Evolutionary conservation across 2,113 vertebrate species (phyloP).

Genomic region (Smithornis capensis): DNA sequence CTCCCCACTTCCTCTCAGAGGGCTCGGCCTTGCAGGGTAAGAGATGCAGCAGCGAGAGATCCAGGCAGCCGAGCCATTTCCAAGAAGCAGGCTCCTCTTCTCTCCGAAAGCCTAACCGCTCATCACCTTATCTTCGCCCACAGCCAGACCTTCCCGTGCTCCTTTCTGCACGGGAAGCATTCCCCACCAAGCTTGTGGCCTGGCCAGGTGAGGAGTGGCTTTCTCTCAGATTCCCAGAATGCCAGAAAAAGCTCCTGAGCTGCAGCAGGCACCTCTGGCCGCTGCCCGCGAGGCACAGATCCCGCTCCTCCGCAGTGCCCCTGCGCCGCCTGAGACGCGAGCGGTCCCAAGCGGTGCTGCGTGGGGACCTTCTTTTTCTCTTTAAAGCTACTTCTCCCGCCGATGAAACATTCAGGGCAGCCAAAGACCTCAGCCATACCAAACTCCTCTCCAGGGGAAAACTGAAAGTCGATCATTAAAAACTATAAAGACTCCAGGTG

Average conservation of each 20-base stretch:
- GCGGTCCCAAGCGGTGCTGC: neutral
- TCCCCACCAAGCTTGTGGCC: neutral
- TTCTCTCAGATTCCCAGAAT: neutral
- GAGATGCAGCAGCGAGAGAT: slow-evolving; percentile 51
- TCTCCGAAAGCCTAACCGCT: slow-evolving; percentile 61
- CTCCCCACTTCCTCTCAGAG: slow-evolving; percentile 74
- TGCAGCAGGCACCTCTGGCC: neutral
- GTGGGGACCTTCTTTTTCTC: rapidly evolving
- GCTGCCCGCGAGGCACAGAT: rapidly evolving
- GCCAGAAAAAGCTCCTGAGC: neutral
- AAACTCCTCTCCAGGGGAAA: rapidly evolving
- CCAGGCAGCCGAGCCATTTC: slow-evolving; percentile 66
- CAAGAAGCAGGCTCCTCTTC: slow-evolving; percentile 61
- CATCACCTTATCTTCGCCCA: neutral
- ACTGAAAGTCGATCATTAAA: neutral
- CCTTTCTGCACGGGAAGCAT: neutral
- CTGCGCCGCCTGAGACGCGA: neutral
- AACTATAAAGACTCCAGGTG: neutral
- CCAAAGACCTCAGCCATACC: neutral
- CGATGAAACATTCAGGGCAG: neutral
- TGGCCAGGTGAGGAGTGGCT: neutral
- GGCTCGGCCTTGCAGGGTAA: neutral
- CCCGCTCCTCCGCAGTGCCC: neutral
- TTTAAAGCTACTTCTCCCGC: neutral
- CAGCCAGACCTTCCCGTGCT: neutral